phyloP scores from a whole-genome alignment of 37 sponge, comb jelly and placozoan genomes.

The Beroe ovata region DNA sequence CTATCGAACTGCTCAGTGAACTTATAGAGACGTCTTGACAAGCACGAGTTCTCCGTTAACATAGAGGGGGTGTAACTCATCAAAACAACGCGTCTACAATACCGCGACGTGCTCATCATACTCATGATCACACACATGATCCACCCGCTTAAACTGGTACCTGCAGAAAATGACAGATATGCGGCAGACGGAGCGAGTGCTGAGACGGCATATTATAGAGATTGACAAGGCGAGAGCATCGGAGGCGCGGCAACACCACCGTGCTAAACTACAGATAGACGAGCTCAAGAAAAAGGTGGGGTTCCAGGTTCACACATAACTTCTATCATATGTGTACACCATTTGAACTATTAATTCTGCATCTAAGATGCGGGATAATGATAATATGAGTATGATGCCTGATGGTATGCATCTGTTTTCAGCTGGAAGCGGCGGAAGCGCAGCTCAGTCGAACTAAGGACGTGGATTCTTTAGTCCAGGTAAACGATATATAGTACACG shows the following conservation, averaged over 20 bases:
- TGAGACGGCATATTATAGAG: constrained; percentile 57
- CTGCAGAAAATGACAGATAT: constrained; percentile 67
- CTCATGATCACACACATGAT: too few species aligned
- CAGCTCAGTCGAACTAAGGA: constrained; percentile 16
- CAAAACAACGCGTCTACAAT: too few species aligned
- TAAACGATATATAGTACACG: not conserved
- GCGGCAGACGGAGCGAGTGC: constrained; percentile 51
- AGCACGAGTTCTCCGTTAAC: too few species aligned
- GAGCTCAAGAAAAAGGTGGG: constrained; percentile 62
- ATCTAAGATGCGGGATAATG: too few species aligned
- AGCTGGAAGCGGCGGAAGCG: not conserved
- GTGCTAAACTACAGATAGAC: constrained; percentile 39
- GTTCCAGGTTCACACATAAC: not conserved
- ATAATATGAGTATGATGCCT: too few species aligned
- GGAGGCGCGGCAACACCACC: constrained; percentile 54
- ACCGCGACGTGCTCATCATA: too few species aligned
- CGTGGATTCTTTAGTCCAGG: constrained; percentile 25
- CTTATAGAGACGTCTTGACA: too few species aligned
- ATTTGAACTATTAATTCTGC: not conserved
- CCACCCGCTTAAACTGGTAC: too few species aligned
- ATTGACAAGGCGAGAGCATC: constrained; percentile 63
- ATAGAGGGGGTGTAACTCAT: too few species aligned
- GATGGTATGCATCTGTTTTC: too few species aligned
- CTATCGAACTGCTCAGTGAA: too few species aligned
- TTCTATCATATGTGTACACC: not conserved